These are phyloP conservation scores for Reinhardtius hippoglossoides DNA, from an alignment of 2,113 vertebrate species.

Conservation along the genomic window DNA sequence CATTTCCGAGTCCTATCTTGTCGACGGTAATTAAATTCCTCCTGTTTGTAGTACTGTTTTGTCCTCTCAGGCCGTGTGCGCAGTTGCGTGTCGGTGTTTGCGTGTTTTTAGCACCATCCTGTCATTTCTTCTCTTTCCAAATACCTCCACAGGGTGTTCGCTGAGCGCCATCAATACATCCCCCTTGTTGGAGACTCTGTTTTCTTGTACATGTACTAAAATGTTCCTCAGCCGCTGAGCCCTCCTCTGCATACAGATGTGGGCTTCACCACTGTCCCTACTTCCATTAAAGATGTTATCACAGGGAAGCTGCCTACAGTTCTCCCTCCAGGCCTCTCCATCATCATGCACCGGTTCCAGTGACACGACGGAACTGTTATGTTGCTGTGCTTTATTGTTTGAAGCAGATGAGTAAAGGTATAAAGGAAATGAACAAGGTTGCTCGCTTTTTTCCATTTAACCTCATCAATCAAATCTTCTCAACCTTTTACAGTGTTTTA, in stretches of 20 bases:
- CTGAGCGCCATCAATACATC: slow-evolving; percentile 42
- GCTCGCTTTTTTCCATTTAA: slow-evolving; percentile 4
- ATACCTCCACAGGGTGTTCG: slow-evolving; percentile 25
- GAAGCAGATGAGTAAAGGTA: not conserved
- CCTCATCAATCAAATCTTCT: not conserved
- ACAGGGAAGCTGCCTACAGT: slow-evolving; percentile 10
- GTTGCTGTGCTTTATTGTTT: not conserved
- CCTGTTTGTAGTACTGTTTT: not conserved
- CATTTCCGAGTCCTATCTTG: slow-evolving; percentile 18
- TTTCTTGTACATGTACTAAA: slow-evolving; percentile 42
- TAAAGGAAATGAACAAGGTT: not conserved
- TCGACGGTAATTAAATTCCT: slow-evolving; percentile 35
- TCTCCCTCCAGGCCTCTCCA: slow-evolving; percentile 28
- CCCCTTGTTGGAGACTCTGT: slow-evolving; percentile 29
- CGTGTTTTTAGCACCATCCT: slow-evolving; percentile 14
- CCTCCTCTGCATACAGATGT: slow-evolving; percentile 62
- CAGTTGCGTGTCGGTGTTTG: not conserved
- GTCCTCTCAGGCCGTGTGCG: not conserved
- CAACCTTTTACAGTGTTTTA: not conserved
- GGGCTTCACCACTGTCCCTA: slow-evolving; percentile 33
- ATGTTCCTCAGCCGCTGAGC: slow-evolving; percentile 34
- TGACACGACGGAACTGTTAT: slow-evolving; percentile 18
- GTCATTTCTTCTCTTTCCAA: slow-evolving; percentile 15
- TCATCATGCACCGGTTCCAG: slow-evolving; percentile 33
- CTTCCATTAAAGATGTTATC: slow-evolving; percentile 59